These are phyloP conservation scores for Scaptodrosophila lebanonensis DNA, from an alignment of 1,140 invertebrate genomes.

Conservation along the genomic window DNA sequence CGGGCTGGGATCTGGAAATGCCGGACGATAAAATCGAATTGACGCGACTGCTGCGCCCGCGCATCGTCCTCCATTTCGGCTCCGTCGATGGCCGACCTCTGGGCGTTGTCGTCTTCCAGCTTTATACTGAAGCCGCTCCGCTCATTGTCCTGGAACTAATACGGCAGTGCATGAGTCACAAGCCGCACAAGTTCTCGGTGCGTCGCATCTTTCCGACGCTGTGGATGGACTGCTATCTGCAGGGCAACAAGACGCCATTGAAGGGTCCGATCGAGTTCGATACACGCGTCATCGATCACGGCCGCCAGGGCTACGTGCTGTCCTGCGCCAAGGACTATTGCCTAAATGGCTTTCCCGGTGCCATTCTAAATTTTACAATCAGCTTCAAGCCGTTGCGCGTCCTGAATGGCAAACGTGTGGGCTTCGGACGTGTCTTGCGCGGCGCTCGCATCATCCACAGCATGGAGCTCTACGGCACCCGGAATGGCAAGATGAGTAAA, in stretches of 20 bases:
- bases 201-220: constrained; percentile 35
- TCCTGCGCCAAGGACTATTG: constrained; percentile 42
- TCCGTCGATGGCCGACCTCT: constrained; percentile 21
- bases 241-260: constrained; percentile 1
- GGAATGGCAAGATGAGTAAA: constrained; percentile 33
- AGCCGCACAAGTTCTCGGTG: constrained; percentile 24
- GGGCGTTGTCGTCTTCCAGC: constrained; percentile 39
- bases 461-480: constrained; percentile 34
- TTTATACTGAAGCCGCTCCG: constrained; percentile 50
- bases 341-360: constrained; percentile 30
- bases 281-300: constrained; percentile 31
- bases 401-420: constrained; percentile 43
- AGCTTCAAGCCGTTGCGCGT: constrained; percentile 44
- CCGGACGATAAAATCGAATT: background rate
- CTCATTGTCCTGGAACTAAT: constrained; percentile 47
- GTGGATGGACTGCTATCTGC: constrained; percentile 46
- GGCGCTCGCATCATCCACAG: constrained; percentile 30
- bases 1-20: constrained; percentile 5
- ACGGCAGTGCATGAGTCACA: constrained; percentile 25
- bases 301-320: constrained; percentile 11
- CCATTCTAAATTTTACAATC: constrained; percentile 43
- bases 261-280: constrained; percentile 37
- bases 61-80: constrained; percentile 36
- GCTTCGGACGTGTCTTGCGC: constrained; percentile 40
- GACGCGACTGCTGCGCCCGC: constrained; percentile 25